Evolutionary conservation across 2,888 invertebrate genomes (phyloP).

Genomic region (Drosophila leonis): DNA sequence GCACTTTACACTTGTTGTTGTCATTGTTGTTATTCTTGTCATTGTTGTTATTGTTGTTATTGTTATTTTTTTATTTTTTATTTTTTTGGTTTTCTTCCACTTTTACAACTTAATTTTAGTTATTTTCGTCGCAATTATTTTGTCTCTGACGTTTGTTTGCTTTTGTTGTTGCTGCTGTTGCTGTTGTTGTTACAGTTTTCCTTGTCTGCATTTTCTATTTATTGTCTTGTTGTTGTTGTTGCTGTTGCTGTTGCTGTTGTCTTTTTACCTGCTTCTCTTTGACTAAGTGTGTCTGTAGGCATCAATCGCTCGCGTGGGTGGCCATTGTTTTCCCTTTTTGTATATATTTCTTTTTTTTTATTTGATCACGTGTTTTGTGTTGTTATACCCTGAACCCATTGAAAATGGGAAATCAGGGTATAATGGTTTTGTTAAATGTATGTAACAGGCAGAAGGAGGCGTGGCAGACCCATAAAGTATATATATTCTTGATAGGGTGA

Average conservation of each 20-base stretch:
- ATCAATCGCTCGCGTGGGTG: conserved; percentile 62
- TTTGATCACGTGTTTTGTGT: conserved; percentile 67
- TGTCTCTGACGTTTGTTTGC: conserved; percentile 48
- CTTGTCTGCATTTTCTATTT: conserved; percentile 55
- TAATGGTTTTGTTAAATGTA: too few relatives aligned
- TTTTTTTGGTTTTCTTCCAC: conserved; percentile 30
- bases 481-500: too few relatives aligned
- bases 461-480: too few relatives aligned
- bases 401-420: too few relatives aligned
- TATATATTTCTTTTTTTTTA: conserved; percentile 21
- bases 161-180: conserved; percentile 25
- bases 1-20: conserved; percentile 44
- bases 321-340: conserved; percentile 50
- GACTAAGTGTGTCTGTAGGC: conserved; percentile 32
- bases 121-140: conserved; percentile 64
- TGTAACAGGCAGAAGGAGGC: too few relatives aligned
- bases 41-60: neutral
- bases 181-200: conserved; percentile 41
- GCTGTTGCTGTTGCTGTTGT: conserved; percentile 4
- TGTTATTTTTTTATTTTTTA: neutral
- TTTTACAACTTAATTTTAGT: conserved; percentile 67
- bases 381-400: too few relatives aligned
- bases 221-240: conserved; percentile 11
- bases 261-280: conserved; percentile 52
- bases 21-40: neutral